Conservation (phyloP, 1,140 invertebrate species). For the Drosophila rhopaloa region DNA sequence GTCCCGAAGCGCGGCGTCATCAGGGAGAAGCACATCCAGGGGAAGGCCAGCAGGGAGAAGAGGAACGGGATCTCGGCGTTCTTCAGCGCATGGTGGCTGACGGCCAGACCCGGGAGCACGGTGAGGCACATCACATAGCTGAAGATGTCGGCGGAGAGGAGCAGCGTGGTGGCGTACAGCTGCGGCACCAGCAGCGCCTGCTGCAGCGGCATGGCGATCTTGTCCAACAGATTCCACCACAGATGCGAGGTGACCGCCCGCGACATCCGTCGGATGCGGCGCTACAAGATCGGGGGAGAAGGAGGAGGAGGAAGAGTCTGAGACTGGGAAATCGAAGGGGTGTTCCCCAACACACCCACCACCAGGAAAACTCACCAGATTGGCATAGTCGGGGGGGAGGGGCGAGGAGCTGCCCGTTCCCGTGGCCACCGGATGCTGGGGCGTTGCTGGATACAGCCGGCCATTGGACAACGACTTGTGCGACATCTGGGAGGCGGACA, state of each 20-base stretch:
- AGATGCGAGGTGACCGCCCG: constrained; percentile 67
- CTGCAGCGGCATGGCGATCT: constrained; percentile 76
- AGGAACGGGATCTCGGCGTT: constrained; percentile 83
- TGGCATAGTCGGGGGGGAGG: constrained; percentile 48
- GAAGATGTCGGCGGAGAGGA: constrained; percentile 80
- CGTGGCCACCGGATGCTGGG: constrained; percentile 9
- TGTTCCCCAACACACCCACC: no score
- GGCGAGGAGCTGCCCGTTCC: constrained; percentile 49
- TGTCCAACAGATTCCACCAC: constrained; percentile 77
- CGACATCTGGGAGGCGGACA: constrained; percentile 62
- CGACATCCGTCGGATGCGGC: constrained; percentile 73
- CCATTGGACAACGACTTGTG: constrained; percentile 73
- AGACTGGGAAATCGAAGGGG: no score
- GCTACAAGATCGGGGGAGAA: constrained; percentile 17
- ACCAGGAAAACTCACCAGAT: constrained; percentile 58
- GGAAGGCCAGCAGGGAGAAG: constrained; percentile 81
- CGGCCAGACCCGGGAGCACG: constrained; percentile 74
- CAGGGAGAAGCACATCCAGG: constrained; percentile 84
- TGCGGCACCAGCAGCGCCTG: constrained; percentile 74
- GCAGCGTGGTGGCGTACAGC: constrained; percentile 74
- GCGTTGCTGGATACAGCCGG: constrained; percentile 41
- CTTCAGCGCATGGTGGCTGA: constrained; percentile 76
- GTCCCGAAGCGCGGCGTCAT: constrained; percentile 82
- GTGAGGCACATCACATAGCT: constrained; percentile 84
- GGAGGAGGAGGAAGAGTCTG: no score